phyloP scores from a whole-genome alignment of 2,113 vertebrate genomes.

The Synodontis membranacea region DNA sequence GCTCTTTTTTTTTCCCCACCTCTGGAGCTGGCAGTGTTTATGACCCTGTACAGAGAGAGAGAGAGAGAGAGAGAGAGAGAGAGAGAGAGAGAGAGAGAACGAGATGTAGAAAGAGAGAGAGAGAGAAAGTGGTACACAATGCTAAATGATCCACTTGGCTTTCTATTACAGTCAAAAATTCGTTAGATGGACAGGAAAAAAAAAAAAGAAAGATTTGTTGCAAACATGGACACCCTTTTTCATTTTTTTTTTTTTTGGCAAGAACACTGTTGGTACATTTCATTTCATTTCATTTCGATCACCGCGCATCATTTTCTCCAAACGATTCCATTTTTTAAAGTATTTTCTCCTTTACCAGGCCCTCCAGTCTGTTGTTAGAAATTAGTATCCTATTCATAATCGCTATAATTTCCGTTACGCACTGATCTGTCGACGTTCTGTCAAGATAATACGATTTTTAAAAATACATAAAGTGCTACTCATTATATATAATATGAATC shows the following conservation, averaged over 20 bases:
- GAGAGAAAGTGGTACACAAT: background rate
- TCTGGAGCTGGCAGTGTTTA: constrained; percentile 44
- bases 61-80: background rate
- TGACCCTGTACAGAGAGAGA: background rate
- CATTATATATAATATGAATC: constrained; percentile 49
- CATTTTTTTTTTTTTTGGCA: constrained; percentile 48
- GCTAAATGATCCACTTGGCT: constrained; percentile 34
- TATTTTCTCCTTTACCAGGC: constrained; percentile 10
- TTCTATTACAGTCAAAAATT: constrained; percentile 31
- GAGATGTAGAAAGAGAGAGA: background rate
- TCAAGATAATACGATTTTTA: constrained; percentile 50
- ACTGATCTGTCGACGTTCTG: constrained; percentile 45
- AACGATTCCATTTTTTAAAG: too few relatives aligned
- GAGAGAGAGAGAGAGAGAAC: background rate
- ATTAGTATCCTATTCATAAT: constrained; percentile 51
- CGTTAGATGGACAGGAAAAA: background rate
- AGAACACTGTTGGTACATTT: constrained; percentile 56
- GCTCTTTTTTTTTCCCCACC: background rate
- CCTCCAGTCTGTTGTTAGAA: constrained; percentile 41
- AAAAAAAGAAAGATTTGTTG: background rate
- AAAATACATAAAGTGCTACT: constrained; percentile 59
- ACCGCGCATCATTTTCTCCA: background rate
- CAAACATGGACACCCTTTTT: constrained; percentile 32
- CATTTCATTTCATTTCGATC: constrained; percentile 30
- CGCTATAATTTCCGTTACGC: constrained; percentile 47